Evolutionary conservation across 2,797 vertebrate species (phyloP).

Genomic region (Salarias fasciatus): DNA sequence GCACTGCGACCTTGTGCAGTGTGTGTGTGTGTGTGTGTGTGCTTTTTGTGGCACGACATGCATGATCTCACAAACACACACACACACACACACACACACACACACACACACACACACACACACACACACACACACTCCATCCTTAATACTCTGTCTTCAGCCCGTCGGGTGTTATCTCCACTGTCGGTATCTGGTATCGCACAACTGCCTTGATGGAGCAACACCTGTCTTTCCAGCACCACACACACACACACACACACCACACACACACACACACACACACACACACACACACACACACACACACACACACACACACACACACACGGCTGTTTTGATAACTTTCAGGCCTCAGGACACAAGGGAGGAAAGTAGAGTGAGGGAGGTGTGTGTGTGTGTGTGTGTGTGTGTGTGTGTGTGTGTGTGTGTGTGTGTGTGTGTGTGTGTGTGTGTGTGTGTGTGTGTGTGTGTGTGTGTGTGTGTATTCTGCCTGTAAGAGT

Average conservation of each 20-base stretch:
- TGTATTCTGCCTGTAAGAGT: background rate
- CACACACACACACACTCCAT: constrained; percentile 11
- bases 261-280: constrained; percentile 20
- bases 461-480: constrained; percentile 36
- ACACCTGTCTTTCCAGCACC: constrained; percentile 65
- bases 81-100: constrained; percentile 13
- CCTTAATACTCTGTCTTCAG: constrained; percentile 35
- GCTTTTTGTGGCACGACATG: background rate
- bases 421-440: background rate
- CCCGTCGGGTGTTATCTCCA: constrained; percentile 48
- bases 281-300: constrained; percentile 25
- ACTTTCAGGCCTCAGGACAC: too few species aligned
- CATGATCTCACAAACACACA: constrained; percentile 6
- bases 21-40: background rate
- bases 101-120: constrained; percentile 9
- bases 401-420: background rate
- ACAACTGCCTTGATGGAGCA: constrained; percentile 64
- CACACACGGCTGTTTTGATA: constrained; percentile 5
- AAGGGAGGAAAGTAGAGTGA: too few species aligned
- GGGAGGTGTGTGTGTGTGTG: background rate
- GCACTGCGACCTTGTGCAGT: background rate
- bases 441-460: constrained; percentile 15
- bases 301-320: constrained; percentile 20
- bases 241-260: constrained; percentile 22
- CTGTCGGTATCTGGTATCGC: constrained; percentile 61